These are phyloP conservation scores for Drosophila cognata DNA, from an alignment of 2,888 invertebrate species.

Conservation along the genomic window DNA sequence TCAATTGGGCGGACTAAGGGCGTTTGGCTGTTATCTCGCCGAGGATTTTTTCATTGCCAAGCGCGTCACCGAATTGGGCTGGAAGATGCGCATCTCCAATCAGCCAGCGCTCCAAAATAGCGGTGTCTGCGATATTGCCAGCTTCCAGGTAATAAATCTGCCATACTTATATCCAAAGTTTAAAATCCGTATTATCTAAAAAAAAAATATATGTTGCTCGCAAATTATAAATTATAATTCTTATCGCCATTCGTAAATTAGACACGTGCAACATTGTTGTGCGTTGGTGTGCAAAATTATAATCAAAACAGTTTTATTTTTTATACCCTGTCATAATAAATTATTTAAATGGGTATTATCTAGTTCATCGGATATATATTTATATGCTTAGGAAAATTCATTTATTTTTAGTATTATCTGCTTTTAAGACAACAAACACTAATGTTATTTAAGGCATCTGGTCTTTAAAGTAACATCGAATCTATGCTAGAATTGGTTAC, in stretches of 20 bases:
- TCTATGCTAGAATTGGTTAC: background rate
- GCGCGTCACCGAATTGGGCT: slow-evolving; percentile 93
- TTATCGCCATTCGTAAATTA: background rate
- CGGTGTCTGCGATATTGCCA: slow-evolving; percentile 93
- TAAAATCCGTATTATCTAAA: background rate
- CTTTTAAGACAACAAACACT: background rate
- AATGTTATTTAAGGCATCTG: background rate
- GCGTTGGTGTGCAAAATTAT: background rate
- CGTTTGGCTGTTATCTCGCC: slow-evolving; percentile 97
- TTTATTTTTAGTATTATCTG: background rate
- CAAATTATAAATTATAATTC: background rate
- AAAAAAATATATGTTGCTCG: background rate
- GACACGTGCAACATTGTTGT: background rate
- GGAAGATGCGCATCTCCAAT: slow-evolving; percentile 95
- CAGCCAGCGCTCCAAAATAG: slow-evolving; percentile 98
- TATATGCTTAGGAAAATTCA: too few relatives aligned
- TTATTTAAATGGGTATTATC: background rate
- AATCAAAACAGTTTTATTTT: background rate
- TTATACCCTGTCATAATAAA: background rate
- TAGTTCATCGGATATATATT: too few relatives aligned
- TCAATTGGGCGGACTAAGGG: slow-evolving; percentile 95
- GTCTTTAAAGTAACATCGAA: background rate
- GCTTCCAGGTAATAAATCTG: slow-evolving; percentile 89
- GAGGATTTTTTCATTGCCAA: slow-evolving; percentile 99
- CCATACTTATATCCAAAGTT: background rate